Base-by-base conservation (phyloP, 2,888 invertebrate species). In the Emmelina monodactyla region DNA sequence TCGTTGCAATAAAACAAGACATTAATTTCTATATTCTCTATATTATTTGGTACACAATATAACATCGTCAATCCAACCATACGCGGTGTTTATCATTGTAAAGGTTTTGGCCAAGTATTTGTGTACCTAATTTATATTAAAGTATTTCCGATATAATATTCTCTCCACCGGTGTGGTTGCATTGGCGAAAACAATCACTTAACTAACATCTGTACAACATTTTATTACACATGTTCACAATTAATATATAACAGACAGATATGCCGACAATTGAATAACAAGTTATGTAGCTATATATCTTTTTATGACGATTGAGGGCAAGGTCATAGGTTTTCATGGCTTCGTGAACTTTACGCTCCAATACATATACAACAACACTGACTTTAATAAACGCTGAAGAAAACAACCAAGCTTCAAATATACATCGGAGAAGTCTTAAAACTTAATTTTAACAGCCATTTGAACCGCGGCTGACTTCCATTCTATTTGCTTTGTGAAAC, bases 1-100 rank as follows among this genome's bases (percentile, higher is more conserved):
- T n/a, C n/a, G n/a, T n/a, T n/a, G n/a, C n/a, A 25, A 25, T 25
- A 25, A 25, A 25, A 25, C 25, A 25, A 25, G 11, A 25, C n/a
- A 25, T 25, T 33, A 28, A 63, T 62, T 59, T 54, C 58, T 62
- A 67, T 63, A 64, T 68, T 58, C 57, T 60, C 65, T 70, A 66
- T 71, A 71, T 72, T 70, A 72, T 72, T 72, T 72, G 72, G 72
- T 72, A 72, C 68, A 72, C 60, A 53, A 58, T 58, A 59, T 38
- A 34, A 41, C 51, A 63, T 65, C 47, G 42, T 47, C 55, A 55
- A 63, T 67, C 67, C 71, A 72, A 70, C 69, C 62, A 69, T 66
- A 68, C 59, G 41, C 45, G 58, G 37, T 51, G 30, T 31, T 32
- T 29, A 13, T 29, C 14, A 4, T 29, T 29, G 29, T 29, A 7